Evolutionary conservation across 2,113 vertebrate genomes (phyloP), one percentile per base, ranked within the genome.

Genomic region (Tricholaema leucomelas): DNA sequence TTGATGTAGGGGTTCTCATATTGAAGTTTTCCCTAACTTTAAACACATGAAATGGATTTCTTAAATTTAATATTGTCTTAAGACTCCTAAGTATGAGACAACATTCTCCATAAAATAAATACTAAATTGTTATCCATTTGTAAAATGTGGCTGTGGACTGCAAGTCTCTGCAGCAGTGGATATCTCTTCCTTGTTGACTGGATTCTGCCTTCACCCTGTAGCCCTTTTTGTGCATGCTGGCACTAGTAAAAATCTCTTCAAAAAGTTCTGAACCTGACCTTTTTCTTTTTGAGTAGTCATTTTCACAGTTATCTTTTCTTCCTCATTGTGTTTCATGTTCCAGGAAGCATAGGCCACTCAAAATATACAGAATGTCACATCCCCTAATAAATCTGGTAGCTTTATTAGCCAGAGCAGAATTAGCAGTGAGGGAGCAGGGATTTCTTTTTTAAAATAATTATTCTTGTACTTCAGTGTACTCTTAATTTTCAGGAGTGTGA

Each of bases 271-370:
- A 87, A 69, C 20, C 4, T 59, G 74, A 73, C 71, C 78, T 91
- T 79, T 81, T 48, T 18, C 67, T 87, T 70, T 80, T 25, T 64
- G 66, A 89, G 23, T 42, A 46, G 78, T 73, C 56, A 79, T 80
- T 93, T 93, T 90, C 70, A 88, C 5, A 72, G 28, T 59, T 81
- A 10, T 17, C 38, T 81, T 64, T 90, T 90, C 92, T 78, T 66
- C n/a, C 23, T 67, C n/a, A 46, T 80, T 87, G 66, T 91, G 76
- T 71, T 85, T 7, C 25, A 5, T 33, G 54, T 85, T 91, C 78
- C 88, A 81, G 91, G 92, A 96, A 93, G 52, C 11, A 46, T 0
- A 73, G 40, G 64, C 81, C 69, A 80, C 64, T 58, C 36, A 74
- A 70, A 92, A 87, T 25, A 36, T 56, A 88, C 28, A 48, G 36